Percentiles rank a stretch among this genome's conserved stretches.
phyloP scores from a whole-genome alignment of 2,113 vertebrate genomes.

The Myxocyprinus asiaticus region DNA sequence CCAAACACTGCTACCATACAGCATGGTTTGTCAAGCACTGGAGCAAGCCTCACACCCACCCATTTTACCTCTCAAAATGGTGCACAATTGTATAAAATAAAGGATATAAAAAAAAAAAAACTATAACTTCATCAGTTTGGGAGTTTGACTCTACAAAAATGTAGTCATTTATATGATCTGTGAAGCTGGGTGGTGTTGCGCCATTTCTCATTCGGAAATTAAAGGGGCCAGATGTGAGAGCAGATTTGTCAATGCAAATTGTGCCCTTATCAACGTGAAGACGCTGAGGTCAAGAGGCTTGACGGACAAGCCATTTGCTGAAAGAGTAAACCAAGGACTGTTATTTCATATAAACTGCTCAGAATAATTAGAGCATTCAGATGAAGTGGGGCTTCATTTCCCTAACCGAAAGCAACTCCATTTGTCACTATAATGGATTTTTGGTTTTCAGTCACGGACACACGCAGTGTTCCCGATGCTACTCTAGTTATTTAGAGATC shows the following conservation, averaged over 20 bases:
- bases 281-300: slow-evolving; percentile 30
- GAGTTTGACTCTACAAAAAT: background rate
- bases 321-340: slow-evolving; percentile 39
- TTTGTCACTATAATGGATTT: slow-evolving; percentile 42
- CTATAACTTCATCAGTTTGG: background rate
- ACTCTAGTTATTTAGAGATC: slow-evolving; percentile 31
- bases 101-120: background rate
- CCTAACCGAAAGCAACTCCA: slow-evolving; percentile 11
- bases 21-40: background rate
- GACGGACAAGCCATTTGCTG: slow-evolving; percentile 29
- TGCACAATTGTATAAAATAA: background rate
- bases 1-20: background rate
- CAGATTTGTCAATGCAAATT: slow-evolving; percentile 36
- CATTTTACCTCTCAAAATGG: background rate
- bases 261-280: slow-evolving; percentile 39
- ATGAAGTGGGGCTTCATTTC: slow-evolving; percentile 38
- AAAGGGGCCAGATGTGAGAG: slow-evolving; percentile 21
- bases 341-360: background rate
- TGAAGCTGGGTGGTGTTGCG: background rate
- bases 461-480: slow-evolving; percentile 24
- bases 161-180: no score
- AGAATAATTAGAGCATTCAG: slow-evolving; percentile 16
- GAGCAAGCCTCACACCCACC: background rate
- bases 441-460: slow-evolving; percentile 35
- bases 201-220: background rate